Evolutionary conservation across 1,140 invertebrate genomes (phyloP).

Genomic region (Apis dorsata): DNA sequence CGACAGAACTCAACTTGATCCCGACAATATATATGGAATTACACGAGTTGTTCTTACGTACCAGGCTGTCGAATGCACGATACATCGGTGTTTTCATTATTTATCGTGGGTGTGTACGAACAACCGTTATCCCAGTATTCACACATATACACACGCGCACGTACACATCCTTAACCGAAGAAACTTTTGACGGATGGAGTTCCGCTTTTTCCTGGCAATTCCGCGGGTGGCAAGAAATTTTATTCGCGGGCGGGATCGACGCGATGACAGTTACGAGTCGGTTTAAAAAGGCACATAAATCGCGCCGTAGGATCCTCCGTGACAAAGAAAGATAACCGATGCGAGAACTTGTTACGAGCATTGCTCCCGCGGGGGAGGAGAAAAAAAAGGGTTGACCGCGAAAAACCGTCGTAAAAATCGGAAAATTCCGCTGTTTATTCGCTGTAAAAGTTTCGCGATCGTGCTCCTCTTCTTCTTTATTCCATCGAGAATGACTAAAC

Average conservation of each 20-base stretch:
- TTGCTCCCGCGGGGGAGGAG: background rate
- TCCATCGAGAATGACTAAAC: background rate
- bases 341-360: conserved; percentile 23
- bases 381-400: background rate
- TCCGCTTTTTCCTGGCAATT: conserved; percentile 1
- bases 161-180: no score
- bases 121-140: background rate
- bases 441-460: background rate
- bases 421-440: background rate
- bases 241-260: conserved; percentile 24
- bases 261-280: conserved; percentile 12
- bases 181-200: background rate
- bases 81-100: background rate
- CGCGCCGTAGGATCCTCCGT: background rate
- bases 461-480: no score
- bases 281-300: conserved; percentile 17
- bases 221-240: conserved; percentile 6
- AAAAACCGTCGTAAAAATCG: conserved; percentile 28
- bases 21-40: no score
- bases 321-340: conserved; percentile 14
- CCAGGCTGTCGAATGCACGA: no score
- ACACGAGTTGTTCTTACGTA: no score
- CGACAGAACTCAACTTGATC: no score
- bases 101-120: background rate
- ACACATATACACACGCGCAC: no score